A percentile compares a stretch with the other conserved stretches of the same genome.
These are phyloP conservation scores for Papilio dardanus DNA, from an alignment of 1,140 invertebrate genomes.

Conservation along the genomic window DNA sequence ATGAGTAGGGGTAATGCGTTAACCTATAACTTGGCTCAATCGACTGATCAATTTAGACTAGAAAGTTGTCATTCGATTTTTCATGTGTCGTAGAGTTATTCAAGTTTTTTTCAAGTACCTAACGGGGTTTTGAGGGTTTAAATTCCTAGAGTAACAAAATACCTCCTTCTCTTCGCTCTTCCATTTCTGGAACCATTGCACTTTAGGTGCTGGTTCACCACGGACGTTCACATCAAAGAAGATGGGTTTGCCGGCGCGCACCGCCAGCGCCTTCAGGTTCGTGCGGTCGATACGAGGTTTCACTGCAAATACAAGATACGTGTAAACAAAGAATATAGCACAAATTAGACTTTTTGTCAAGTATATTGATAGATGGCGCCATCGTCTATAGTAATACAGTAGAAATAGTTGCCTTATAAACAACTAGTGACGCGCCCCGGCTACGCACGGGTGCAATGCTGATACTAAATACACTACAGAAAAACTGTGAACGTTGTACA, in stretches of 20 bases:
- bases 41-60: too few relatives aligned
- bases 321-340: constrained; percentile 15
- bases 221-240: constrained; percentile 96
- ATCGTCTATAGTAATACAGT: not conserved
- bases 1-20: too few relatives aligned
- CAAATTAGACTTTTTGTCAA: not conserved
- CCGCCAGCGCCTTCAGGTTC: constrained; percentile 94
- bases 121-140: too few relatives aligned
- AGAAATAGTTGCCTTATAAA: too few relatives aligned
- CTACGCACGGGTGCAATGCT: too few relatives aligned
- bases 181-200: constrained; percentile 91
- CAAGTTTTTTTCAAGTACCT: too few relatives aligned
- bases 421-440: too few relatives aligned
- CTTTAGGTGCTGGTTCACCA: constrained; percentile 96
- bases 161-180: constrained; percentile 81
- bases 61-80: too few relatives aligned
- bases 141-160: not conserved
- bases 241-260: constrained; percentile 95
- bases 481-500: too few relatives aligned
- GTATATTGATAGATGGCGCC: not conserved
- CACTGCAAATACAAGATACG: constrained; percentile 84
- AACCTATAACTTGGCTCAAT: too few relatives aligned
- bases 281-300: constrained; percentile 98
- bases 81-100: too few relatives aligned
- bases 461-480: too few relatives aligned